Evolutionary conservation across 2,888 invertebrate species (phyloP).

Genomic region (Rhagonycha lutea): DNA sequence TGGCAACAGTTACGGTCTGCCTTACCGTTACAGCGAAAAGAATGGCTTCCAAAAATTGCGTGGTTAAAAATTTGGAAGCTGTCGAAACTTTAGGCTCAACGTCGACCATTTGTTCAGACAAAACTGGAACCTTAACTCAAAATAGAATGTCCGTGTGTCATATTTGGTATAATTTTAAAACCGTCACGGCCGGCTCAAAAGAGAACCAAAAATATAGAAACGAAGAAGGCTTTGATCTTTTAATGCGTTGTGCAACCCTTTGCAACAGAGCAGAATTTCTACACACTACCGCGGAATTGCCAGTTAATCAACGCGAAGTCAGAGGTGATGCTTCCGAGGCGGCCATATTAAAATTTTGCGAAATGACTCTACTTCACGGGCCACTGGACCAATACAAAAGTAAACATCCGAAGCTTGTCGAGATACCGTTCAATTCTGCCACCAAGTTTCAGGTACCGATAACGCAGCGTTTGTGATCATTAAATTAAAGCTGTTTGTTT

Average conservation of each 20-base stretch:
- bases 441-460: conserved; percentile 64
- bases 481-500: conserved; percentile 2
- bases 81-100: conserved; percentile 81
- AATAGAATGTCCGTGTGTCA: conserved; percentile 78
- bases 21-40: conserved; percentile 77
- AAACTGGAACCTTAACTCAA: conserved; percentile 75
- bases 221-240: conserved; percentile 40
- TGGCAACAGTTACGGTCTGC: conserved; percentile 79
- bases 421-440: conserved; percentile 71
- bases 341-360: conserved; percentile 70
- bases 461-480: neutral
- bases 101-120: conserved; percentile 80
- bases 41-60: conserved; percentile 80
- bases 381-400: conserved; percentile 48
- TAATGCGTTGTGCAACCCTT: conserved; percentile 62
- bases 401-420: conserved; percentile 61
- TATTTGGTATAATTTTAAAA: conserved; percentile 71
- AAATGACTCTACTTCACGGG: conserved; percentile 55
- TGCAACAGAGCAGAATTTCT: conserved; percentile 75
- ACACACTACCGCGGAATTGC: conserved; percentile 45
- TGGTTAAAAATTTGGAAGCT: conserved; percentile 79
- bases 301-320: conserved; percentile 61
- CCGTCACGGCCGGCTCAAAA: conserved; percentile 50
- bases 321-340: conserved; percentile 74
- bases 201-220: conserved; percentile 41